A percentile compares a stretch with the other conserved stretches of the same genome.
phyloP scores from a whole-genome alignment of 92 coral and sea anemone genomes.

The Siderastrea siderea region DNA sequence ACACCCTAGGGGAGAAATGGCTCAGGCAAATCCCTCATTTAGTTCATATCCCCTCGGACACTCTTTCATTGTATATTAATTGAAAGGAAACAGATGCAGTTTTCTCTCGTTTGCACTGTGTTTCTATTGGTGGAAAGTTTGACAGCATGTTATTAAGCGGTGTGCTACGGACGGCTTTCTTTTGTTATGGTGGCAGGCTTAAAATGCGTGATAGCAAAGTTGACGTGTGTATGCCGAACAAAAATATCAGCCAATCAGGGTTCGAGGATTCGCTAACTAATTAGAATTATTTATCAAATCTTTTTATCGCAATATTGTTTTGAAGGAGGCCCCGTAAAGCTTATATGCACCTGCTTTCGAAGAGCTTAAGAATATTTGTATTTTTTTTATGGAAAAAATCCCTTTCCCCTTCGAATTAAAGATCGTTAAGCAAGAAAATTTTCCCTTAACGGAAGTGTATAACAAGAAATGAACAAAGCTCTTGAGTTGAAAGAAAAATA shows the following conservation, averaged over 20 bases:
- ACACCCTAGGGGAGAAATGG: neutral
- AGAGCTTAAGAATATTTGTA: conserved; percentile 31
- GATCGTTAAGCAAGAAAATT: neutral
- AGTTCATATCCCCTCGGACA: conserved; percentile 57
- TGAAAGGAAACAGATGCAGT: conserved; percentile 85
- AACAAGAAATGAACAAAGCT: conserved; percentile 9
- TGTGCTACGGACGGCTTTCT: conserved; percentile 65
- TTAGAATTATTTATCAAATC: conserved; percentile 92
- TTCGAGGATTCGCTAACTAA: conserved; percentile 79
- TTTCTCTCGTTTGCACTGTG: conserved; percentile 38
- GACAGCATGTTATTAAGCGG: conserved; percentile 69
- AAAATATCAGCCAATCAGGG: conserved; percentile 85
- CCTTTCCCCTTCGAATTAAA: conserved; percentile 27
- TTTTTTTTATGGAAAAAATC: conserved; percentile 25
- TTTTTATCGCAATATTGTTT: conserved; percentile 93
- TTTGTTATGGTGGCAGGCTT: conserved; percentile 64
- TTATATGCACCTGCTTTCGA: conserved; percentile 80
- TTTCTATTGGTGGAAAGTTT: conserved; percentile 67
- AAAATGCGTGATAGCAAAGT: conserved; percentile 65
- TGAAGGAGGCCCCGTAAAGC: conserved; percentile 75
- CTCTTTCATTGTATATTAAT: conserved; percentile 87
- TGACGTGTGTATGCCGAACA: conserved; percentile 58
- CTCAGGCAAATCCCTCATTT: neutral
- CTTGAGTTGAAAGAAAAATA: neutral
- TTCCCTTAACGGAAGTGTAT: neutral